A percentile compares a stretch with the other conserved stretches of the same genome.
These are phyloP conservation scores for Zele albiditarsus DNA, from an alignment of 2,888 invertebrate species.

Conservation along the genomic window DNA sequence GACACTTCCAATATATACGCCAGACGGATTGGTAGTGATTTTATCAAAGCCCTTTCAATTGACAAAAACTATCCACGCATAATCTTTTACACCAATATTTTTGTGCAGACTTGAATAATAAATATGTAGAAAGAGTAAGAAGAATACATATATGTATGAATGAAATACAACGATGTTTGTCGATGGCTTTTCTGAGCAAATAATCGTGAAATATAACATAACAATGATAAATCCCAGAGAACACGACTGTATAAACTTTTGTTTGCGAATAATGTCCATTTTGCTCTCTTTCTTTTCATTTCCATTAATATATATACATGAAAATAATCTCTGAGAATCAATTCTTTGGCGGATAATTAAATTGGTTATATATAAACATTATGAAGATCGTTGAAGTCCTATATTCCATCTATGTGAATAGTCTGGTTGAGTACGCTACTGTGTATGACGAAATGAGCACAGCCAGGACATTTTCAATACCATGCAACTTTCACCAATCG, in stretches of 20 bases:
- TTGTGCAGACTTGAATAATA: background rate
- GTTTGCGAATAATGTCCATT: background rate
- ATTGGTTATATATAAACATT: background rate
- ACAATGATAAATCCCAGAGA: background rate
- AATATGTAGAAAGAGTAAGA: background rate
- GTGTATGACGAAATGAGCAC: background rate
- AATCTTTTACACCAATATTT: background rate
- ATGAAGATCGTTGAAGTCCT: background rate
- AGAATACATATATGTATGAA: background rate
- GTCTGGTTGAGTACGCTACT: background rate
- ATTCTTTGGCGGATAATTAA: no score
- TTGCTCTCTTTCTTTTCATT: no score
- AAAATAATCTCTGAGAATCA: no score
- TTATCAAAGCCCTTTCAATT: background rate
- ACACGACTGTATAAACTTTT: background rate
- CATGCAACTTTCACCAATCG: background rate
- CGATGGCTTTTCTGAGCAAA: background rate
- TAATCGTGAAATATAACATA: background rate
- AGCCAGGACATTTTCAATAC: background rate
- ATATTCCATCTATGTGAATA: background rate
- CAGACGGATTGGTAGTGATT: background rate
- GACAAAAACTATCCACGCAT: background rate
- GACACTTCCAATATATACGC: background rate
- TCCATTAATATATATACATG: no score
- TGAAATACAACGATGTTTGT: background rate